A percentile compares a stretch with the other conserved stretches of the same genome.
phyloP scores from a whole-genome alignment of 2,113 vertebrate species.

The Corvus hawaiiensis region DNA sequence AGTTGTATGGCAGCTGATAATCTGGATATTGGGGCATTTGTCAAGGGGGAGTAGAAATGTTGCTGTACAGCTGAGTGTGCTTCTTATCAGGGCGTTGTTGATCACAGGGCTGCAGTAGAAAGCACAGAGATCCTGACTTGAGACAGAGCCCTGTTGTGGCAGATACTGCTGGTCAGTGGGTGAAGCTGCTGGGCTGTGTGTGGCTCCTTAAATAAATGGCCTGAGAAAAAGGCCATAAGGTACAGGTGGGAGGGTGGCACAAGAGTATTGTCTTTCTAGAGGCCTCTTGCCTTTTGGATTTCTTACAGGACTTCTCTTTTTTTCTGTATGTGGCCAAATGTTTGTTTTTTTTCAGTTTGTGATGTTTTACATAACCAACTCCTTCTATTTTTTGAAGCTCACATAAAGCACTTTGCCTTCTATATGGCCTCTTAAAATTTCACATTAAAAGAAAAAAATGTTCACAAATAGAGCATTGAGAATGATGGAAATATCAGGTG shows the following conservation, averaged over 20 bases:
- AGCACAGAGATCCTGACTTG: not conserved
- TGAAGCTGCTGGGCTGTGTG: not conserved
- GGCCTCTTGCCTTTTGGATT: not conserved
- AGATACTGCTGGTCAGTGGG: not conserved
- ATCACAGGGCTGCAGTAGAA: not conserved
- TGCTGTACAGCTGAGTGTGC: not conserved
- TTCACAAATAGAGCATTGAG: not conserved
- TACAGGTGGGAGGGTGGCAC: not conserved
- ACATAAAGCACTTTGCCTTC: not conserved
- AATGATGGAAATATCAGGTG: not conserved
- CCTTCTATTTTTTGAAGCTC: not conserved
- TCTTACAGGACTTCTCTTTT: not conserved
- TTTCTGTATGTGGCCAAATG: not conserved
- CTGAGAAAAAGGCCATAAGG: not conserved
- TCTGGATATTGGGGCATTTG: not conserved
- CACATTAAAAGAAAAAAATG: not conserved
- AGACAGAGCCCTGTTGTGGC: not conserved
- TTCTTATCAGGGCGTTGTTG: not conserved
- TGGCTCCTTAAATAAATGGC: not conserved
- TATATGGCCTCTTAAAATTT: not conserved
- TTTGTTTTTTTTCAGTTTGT: not conserved
- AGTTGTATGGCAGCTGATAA: not conserved
- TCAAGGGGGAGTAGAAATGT: not conserved
- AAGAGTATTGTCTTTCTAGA: not conserved
- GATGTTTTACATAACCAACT: not conserved